These are phyloP conservation scores for Vandiemenella viatica DNA, from an alignment of 2,888 invertebrate genomes.

Conservation along the genomic window DNA sequence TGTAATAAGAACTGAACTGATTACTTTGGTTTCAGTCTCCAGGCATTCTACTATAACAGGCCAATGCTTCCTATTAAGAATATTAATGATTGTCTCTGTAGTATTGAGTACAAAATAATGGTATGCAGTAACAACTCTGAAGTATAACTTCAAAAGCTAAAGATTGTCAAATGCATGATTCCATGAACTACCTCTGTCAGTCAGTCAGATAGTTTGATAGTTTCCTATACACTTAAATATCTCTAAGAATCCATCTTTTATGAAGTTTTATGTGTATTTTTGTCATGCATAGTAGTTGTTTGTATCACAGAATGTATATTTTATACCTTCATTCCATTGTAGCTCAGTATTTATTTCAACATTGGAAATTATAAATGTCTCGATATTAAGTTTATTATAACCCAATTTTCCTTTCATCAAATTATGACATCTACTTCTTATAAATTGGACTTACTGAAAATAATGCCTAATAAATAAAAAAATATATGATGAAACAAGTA, in stretches of 20 bases:
- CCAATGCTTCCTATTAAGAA: constrained; percentile 15
- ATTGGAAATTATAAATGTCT: no score
- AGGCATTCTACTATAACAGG: constrained; percentile 8
- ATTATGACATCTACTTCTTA: no score
- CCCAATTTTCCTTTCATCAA: no score
- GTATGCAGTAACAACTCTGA: constrained; percentile 6
- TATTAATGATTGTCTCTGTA: constrained; percentile 11
- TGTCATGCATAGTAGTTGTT: not conserved
- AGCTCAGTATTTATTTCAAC: no score
- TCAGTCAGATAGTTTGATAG: not conserved
- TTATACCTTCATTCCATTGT: no score
- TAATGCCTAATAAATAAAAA: no score
- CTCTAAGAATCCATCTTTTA: not conserved
- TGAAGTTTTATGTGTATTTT: not conserved
- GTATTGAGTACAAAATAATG: constrained; percentile 17
- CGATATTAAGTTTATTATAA: no score
- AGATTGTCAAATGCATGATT: constrained; percentile 9
- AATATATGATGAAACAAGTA: no score
- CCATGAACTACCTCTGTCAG: constrained; percentile 17
- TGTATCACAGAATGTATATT: not conserved
- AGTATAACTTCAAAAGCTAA: constrained; percentile 4
- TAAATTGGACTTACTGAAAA: no score
- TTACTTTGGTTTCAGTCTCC: not conserved
- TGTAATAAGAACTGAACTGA: constrained; percentile 1
- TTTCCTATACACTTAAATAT: not conserved